Base-by-base conservation (phyloP, 2,888 invertebrate species). In the Drosophila lacicola region DNA sequence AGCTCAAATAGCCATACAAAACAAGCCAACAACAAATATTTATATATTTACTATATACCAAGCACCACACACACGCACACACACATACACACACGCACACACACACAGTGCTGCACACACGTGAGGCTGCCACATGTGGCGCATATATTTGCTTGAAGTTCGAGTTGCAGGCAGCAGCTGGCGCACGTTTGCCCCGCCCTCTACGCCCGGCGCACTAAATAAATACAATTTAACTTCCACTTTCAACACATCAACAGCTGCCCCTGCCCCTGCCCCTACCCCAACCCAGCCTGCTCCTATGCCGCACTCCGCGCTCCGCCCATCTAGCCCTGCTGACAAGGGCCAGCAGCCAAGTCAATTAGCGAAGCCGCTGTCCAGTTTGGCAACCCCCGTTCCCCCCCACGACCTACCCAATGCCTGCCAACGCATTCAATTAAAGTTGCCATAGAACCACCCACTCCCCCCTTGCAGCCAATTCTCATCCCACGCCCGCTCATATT, bases 151-250 rank as follows among this genome's bases (percentile, higher is more conserved):
- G 61, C 77, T 77, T 57, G 49, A 77, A 78, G 73, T 53, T 55
- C 11, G 55, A 67, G 56, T 21, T 54, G 72, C 68, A 57, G 21
- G 37, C 34, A 36, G 37, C 50, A 67, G 74, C 68, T 50, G 54
- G 47, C 61, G 56, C 72, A 72, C 72, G 66, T 56, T 67, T 49
- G 19, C 51, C 21, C 50, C 54, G 44, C 61, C 29, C 29, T n/a
- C 45, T 9, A 13, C 41, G 36, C 5, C 45, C 58, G 37, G 64
- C 82, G 71, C 83, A 80, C 84, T 87, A 68, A 87, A 44, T 67
- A 85, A 85, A 85, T 81, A 85, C 87, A 88, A 88, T 85, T 85
- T 86, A 85, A 85, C 87, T 85, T 85, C 84, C 87, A 86, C 87
- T 87, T 89, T 88, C 89, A 78, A 81, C 88, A 88, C 87, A 78